phyloP scores from a whole-genome alignment of 2,797 vertebrate genomes.

The Momotus momota region DNA sequence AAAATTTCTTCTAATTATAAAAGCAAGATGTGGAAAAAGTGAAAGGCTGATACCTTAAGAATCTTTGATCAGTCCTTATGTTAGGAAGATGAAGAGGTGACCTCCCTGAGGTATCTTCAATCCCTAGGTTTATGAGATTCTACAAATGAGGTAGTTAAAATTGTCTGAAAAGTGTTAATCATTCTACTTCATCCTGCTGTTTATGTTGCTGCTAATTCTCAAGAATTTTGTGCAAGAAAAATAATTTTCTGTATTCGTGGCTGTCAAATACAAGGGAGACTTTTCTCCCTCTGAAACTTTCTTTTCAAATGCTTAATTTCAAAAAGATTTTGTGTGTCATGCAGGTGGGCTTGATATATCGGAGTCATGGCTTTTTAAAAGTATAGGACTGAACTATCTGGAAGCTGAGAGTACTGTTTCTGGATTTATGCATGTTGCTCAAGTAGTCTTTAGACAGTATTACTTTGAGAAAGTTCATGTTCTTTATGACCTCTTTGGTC shows the following conservation, averaged over 20 bases:
- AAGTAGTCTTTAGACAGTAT: background rate
- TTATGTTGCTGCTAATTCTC: background rate
- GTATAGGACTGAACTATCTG: background rate
- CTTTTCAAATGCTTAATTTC: background rate
- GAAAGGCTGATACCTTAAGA: background rate
- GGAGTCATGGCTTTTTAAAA: background rate
- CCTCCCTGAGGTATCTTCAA: background rate
- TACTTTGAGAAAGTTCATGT: background rate
- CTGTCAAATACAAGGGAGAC: background rate
- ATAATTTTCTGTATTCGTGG: background rate
- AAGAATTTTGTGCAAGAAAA: background rate
- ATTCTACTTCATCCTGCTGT: background rate
- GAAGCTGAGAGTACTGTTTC: background rate
- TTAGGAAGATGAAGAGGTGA: background rate
- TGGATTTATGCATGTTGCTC: background rate
- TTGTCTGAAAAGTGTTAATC: background rate
- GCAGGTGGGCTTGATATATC: background rate
- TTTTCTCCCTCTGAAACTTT: background rate
- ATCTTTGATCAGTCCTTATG: background rate
- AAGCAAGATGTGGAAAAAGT: background rate
- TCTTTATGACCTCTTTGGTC: background rate
- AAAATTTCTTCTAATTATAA: background rate
- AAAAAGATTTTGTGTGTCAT: background rate
- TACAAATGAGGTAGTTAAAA: background rate
- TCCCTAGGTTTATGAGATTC: background rate